A percentile compares a stretch with the other conserved stretches of the same genome.
Conservation (phyloP, 2,888 invertebrate species). For the Alloplasta piceator region DNA sequence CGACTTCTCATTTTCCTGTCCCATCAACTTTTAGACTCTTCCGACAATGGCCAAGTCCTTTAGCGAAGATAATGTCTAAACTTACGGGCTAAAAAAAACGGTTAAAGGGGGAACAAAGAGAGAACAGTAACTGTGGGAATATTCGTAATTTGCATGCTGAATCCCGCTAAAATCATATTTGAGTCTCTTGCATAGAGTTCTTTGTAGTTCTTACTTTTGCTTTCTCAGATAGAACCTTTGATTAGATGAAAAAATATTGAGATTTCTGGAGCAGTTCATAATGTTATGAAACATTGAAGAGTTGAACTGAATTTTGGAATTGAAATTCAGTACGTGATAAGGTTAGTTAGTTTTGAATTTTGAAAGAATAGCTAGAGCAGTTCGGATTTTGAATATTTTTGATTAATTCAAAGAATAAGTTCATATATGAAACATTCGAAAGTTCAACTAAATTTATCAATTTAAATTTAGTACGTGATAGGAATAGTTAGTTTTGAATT, state of each 20-base stretch:
- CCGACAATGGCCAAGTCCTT: constrained; percentile 23
- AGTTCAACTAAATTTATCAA: too few species aligned
- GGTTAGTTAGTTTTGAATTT: too few species aligned
- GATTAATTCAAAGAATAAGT: too few species aligned
- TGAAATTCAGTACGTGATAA: too few species aligned
- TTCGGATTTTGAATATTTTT: too few species aligned
- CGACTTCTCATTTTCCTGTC: constrained; percentile 10
- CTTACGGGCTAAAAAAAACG: constrained; percentile 14
- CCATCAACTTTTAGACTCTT: constrained; percentile 28
- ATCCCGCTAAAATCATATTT: constrained; percentile 21
- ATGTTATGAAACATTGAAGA: too few species aligned
- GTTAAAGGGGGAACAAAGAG: constrained; percentile 20
- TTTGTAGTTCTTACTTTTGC: neutral
- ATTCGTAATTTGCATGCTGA: constrained; percentile 35
- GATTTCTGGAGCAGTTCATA: too few species aligned
- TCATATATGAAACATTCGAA: too few species aligned
- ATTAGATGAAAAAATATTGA: neutral
- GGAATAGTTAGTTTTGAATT: too few species aligned
- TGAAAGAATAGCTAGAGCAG: too few species aligned
- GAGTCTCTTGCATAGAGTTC: neutral
- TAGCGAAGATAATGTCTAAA: neutral
- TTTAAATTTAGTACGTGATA: too few species aligned
- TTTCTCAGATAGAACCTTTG: neutral
- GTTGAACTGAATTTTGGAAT: too few species aligned
- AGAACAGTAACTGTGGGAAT: constrained; percentile 33